These are phyloP conservation scores for Rhinopithecus roxellana DNA, from an alignment of 2,113 vertebrate species.

Conservation along the genomic window DNA sequence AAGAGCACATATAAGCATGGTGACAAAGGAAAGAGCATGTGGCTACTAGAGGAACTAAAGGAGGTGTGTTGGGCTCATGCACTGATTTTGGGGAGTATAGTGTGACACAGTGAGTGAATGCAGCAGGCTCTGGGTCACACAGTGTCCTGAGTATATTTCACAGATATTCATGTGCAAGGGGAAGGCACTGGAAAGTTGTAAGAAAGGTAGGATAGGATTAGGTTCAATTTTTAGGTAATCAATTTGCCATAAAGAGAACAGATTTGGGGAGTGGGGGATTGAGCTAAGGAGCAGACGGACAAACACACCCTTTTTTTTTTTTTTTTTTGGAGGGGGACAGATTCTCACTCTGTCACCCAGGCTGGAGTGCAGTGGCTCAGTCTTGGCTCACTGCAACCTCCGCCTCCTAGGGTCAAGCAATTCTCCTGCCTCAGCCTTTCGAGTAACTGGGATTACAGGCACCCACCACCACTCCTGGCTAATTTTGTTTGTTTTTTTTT, in stretches of 20 bases:
- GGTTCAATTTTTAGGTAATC: not conserved
- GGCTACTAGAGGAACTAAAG: accelerated
- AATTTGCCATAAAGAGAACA: not conserved
- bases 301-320: not conserved
- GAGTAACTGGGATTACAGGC: no score
- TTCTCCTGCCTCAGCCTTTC: no score
- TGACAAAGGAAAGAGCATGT: no score
- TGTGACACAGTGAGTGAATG: not conserved
- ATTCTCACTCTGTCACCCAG: no score
- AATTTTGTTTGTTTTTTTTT: no score
- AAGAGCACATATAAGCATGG: not conserved
- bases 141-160: not conserved
- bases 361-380: no score
- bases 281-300: not conserved
- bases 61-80: accelerated
- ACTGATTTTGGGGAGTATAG: accelerated
- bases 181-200: not conserved
- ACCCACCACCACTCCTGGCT: no score
- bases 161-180: not conserved
- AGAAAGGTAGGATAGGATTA: not conserved
- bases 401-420: no score
- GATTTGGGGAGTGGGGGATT: not conserved
- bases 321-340: no score
- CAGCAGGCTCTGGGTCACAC: not conserved
- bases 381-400: no score